phyloP scores from a whole-genome alignment of 2,888 invertebrate genomes.

The Ellobium chinense region DNA sequence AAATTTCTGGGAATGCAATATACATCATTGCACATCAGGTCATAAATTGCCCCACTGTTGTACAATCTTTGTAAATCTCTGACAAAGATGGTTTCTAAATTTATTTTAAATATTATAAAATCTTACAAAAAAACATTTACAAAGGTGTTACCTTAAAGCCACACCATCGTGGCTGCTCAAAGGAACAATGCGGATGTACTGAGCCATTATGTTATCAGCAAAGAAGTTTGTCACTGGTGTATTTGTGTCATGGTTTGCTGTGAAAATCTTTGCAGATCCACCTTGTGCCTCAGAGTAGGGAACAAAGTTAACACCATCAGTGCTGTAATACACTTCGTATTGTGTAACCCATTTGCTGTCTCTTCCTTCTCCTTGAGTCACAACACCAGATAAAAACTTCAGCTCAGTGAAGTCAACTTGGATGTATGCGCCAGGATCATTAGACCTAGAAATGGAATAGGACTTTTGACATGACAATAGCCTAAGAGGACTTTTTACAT shows the following conservation, averaged over 20 bases:
- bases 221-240: conserved; percentile 45
- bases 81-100: too few relatives aligned
- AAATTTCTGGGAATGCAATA: too few relatives aligned
- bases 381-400: conserved; percentile 59
- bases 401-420: conserved; percentile 61
- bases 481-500: too few relatives aligned
- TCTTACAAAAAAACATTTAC: too few relatives aligned
- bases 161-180: conserved; percentile 27
- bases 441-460: conserved; percentile 15
- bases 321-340: conserved; percentile 57
- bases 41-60: too few relatives aligned
- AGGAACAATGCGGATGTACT: conserved; percentile 47
- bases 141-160: conserved; percentile 47
- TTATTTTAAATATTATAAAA: too few relatives aligned
- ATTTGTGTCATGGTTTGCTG: conserved; percentile 42
- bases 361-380: conserved; percentile 62
- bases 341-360: conserved; percentile 61
- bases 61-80: too few relatives aligned
- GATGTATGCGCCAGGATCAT: conserved; percentile 45
- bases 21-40: too few relatives aligned
- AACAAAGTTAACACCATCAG: conserved; percentile 58
- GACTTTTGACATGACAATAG: too few relatives aligned
- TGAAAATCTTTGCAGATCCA: conserved; percentile 40
- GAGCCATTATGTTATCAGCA: conserved; percentile 31
- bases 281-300: conserved; percentile 52